Evolutionary conservation across 1,140 invertebrate genomes (phyloP), one percentile per base, ranked within the genome.

Genomic region (Drosophila bocqueti): DNA sequence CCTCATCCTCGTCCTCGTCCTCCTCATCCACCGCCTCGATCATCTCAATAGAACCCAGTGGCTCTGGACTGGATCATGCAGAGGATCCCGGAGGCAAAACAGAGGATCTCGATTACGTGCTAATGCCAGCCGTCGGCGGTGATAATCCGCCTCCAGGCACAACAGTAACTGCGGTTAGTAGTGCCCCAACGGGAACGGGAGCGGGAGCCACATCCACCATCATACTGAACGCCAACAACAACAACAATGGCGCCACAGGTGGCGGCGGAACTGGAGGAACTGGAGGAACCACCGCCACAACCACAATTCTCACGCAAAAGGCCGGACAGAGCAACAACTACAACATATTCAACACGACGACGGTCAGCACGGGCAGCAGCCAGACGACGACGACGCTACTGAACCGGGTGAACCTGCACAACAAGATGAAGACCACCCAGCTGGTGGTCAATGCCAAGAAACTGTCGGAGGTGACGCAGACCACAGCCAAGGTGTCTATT

Each of bases 401-500:
- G 1, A 90, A 85, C 55, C 79, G 86, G 6, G 68, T 90, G 34
- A 90, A 85, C 43, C 50, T 90, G 38, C 79, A 85, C 40, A 29
- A 82, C 1, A 91, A 85, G 45, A 59, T 91, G 29, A 90, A 87
- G 54, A 78, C 67, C 13, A 79, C 81, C n/a, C 89, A 79, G 21
- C 52, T 92, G 26, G 68, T 93, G 77, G 82, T 91, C 4, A 91
- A 84, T 18, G 76, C 86, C 42, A 92, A 92, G 42, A 92, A 89
- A 58, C 59, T 91, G 31, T 46, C 83, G 13, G 90, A 92, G 47
- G 84, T 91, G 3, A 93, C 84, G 8, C 91, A 92, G 64, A 91
- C 91, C 9, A 92, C 92, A 55, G 92, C 92, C 31, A 93, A 93
- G 26, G 94, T 95, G 16, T 95, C 94, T 4, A 95, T 95, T 59